These are phyloP conservation scores for Leptarthrus brevirostris DNA, from an alignment of 2,888 invertebrate genomes.

Conservation along the genomic window DNA sequence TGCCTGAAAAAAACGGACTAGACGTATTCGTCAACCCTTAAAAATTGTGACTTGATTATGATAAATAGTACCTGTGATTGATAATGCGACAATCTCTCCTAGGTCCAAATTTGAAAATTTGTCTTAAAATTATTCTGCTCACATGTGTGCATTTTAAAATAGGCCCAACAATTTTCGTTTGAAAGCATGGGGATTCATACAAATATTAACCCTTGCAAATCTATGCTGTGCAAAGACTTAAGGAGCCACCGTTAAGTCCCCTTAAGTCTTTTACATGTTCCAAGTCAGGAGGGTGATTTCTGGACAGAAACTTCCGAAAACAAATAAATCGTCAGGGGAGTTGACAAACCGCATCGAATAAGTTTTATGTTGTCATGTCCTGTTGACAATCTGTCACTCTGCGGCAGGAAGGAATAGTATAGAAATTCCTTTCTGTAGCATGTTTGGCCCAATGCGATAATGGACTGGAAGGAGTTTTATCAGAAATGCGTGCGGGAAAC, in stretches of 20 bases:
- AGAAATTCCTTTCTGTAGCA: background rate
- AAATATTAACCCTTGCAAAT: constrained; percentile 48
- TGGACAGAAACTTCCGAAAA: constrained; percentile 36
- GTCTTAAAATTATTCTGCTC: constrained; percentile 37
- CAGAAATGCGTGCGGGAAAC: constrained; percentile 4
- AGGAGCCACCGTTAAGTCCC: constrained; percentile 31
- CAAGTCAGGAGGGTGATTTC: constrained; percentile 26
- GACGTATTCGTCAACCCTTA: background rate
- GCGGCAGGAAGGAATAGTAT: constrained; percentile 29
- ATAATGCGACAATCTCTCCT: too few species aligned
- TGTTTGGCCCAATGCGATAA: constrained; percentile 15
- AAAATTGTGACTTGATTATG: background rate
- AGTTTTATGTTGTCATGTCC: constrained; percentile 52
- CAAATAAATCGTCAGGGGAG: constrained; percentile 51
- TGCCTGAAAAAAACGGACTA: too few species aligned
- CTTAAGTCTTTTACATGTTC: constrained; percentile 21
- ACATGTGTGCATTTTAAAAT: constrained; percentile 44
- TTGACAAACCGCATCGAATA: constrained; percentile 52
- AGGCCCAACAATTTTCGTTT: background rate
- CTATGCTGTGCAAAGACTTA: constrained; percentile 5
- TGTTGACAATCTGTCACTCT: constrained; percentile 55
- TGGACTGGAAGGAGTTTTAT: constrained; percentile 6
- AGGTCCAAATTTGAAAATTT: too few species aligned
- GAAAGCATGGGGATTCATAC: background rate
- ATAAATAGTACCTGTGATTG: constrained; percentile 1